A percentile compares a stretch with the other conserved stretches of the same genome.
phyloP scores from a whole-genome alignment of 2,888 invertebrate species.

The Mallateleia sp. region DNA sequence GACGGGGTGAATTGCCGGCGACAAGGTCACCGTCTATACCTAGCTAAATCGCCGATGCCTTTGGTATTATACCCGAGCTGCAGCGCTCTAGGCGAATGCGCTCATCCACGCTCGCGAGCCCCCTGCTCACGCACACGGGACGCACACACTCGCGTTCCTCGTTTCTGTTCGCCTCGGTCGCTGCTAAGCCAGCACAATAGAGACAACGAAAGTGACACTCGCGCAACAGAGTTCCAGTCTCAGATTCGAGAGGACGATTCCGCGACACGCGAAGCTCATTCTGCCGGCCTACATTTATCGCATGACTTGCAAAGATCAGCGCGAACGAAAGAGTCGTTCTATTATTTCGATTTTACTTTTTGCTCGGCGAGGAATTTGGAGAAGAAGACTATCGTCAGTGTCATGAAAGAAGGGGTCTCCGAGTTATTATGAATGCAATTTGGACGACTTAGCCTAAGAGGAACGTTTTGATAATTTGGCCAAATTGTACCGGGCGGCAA shows the following conservation, averaged over 20 bases:
- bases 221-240: conserved; percentile 32
- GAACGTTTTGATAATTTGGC: conserved; percentile 30
- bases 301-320: conserved; percentile 7
- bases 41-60: conserved; percentile 85
- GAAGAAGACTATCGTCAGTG: neutral
- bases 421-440: conserved; percentile 27
- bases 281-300: conserved; percentile 55
- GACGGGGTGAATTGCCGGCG: conserved; percentile 89
- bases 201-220: conserved; percentile 87
- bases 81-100: conserved; percentile 84
- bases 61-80: conserved; percentile 85
- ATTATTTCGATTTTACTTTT: neutral
- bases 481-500: conserved; percentile 9
- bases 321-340: neutral
- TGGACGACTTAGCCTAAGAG: neutral
- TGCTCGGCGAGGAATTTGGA: neutral
- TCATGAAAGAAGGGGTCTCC: neutral
- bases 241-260: conserved; percentile 45
- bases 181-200: conserved; percentile 82
- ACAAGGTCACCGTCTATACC: conserved; percentile 89
- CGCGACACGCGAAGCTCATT: conserved; percentile 43
- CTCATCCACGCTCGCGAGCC: conserved; percentile 68
- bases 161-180: conserved; percentile 20
- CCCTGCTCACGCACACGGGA: conserved; percentile 14
- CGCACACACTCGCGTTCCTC: conserved; percentile 50